A percentile compares a stretch with the other conserved stretches of the same genome.
phyloP scores from a whole-genome alignment of 2,113 vertebrate genomes.

The Hippoglossus stenolepis region DNA sequence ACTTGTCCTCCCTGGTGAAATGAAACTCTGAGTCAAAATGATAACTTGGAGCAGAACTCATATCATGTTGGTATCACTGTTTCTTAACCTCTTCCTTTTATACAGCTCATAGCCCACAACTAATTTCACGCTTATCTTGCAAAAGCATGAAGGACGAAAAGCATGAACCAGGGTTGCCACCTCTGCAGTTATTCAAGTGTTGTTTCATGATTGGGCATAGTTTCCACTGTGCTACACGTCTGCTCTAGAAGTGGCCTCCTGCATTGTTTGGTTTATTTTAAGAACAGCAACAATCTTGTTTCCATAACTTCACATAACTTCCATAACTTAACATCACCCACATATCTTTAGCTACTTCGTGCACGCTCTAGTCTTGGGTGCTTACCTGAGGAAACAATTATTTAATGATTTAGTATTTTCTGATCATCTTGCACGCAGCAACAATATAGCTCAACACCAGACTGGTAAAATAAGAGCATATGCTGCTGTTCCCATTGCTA shows the following conservation, averaged over 20 bases:
- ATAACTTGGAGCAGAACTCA: neutral
- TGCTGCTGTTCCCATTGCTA: neutral
- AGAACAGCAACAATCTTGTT: slow-evolving; percentile 8
- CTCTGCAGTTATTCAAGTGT: neutral
- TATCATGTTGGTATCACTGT: neutral
- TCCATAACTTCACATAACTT: neutral
- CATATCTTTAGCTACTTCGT: neutral
- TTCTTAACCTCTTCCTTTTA: too few relatives aligned
- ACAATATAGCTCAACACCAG: too few relatives aligned
- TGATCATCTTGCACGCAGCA: neutral
- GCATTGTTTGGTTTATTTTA: slow-evolving; percentile 44
- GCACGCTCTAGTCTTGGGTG: neutral
- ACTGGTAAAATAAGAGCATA: too few relatives aligned
- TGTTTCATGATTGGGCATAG: neutral
- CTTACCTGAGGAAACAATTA: neutral
- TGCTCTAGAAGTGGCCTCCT: neutral
- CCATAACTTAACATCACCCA: neutral
- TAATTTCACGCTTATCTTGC: neutral
- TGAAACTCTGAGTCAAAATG: slow-evolving; percentile 43
- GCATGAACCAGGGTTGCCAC: neutral
- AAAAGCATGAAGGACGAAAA: neutral
- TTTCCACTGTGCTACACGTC: slow-evolving; percentile 1
- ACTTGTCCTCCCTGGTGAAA: slow-evolving; percentile 10
- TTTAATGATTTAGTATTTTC: neutral
- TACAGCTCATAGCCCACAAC: too few relatives aligned